Evolutionary conservation across 1,140 invertebrate species (phyloP).

Genomic region (Cotesia typhae): DNA sequence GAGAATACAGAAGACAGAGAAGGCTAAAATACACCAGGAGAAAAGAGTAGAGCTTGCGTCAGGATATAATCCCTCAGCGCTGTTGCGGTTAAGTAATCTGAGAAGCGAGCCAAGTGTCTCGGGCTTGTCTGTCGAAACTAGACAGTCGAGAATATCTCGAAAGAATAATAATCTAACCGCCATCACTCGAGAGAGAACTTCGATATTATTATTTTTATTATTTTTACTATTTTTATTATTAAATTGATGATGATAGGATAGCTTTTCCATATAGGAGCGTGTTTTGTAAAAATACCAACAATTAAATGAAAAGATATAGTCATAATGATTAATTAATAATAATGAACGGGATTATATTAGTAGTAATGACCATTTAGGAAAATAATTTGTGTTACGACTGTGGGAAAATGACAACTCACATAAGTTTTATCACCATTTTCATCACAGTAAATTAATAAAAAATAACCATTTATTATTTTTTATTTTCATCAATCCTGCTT

Average conservation of each 20-base stretch:
- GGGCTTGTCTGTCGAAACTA: conserved; percentile 36
- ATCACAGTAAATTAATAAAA: conserved; percentile 2
- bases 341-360: not conserved
- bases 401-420: conserved; percentile 31
- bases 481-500: not conserved
- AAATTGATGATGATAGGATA: not conserved
- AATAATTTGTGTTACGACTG: conserved; percentile 16
- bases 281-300: too few relatives aligned
- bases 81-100: conserved; percentile 33
- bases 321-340: not conserved
- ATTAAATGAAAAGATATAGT: too few relatives aligned
- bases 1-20: too few relatives aligned
- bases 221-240: not conserved
- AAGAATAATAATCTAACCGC: not conserved
- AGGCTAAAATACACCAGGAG: not conserved
- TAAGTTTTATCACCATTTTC: conserved; percentile 22
- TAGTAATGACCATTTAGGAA: not conserved
- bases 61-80: conserved; percentile 14
- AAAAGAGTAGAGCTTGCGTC: conserved; percentile 5
- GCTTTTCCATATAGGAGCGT: too few relatives aligned
- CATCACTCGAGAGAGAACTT: too few relatives aligned
- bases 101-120: conserved; percentile 33
- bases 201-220: not conserved
- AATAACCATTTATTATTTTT: not conserved
- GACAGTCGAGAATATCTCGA: conserved; percentile 27